Base-by-base conservation (phyloP, 2,113 vertebrate species). In the Condylura cristata region DNA sequence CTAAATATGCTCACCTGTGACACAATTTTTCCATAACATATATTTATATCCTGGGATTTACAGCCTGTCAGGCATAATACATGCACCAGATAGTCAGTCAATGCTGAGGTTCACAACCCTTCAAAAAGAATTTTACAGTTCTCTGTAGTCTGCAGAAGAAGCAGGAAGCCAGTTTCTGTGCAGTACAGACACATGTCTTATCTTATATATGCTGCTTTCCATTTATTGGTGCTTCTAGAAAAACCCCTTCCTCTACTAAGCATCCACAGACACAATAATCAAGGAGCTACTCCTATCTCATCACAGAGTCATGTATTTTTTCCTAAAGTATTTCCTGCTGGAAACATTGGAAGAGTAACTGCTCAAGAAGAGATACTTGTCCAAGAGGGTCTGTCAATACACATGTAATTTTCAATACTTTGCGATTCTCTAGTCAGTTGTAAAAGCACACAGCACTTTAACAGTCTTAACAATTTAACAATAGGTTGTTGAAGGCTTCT, bases 61-160 rank as follows among this genome's bases (percentile, higher is more conserved):
- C 6, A 92, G 32, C 28, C 71, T 56, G 18, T 70, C 79, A 46
- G 51, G 51, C 34, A 37, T 63, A 56, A 66, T 89, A 37, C 16
- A 3, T 44, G 30, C 24, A 46, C n/a, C 80, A 48, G 30, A 51
- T 82, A n/a, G 13, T 48, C 72, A n/a, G 9, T 51, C 72, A 41
- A 41, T 68, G 72, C 34, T 39, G 41, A 80, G 66, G 74, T 80
- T 66, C 68, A 22, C 24, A 66, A 17, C 34, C 22, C 48, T 91
- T 85, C 79, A 79, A 68, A 60, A 56, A 75, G 30, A 72, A 58
- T 83, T 87, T 88, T 32, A 91, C 24, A 91, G n/a, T 8, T 74
- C 65, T 48, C 1, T 58, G 44, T 20, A 79, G 32, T 90, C 34
- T 61, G 66, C 6, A n/a, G 34, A 85, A 60, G 37, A 82, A n/a